Evolutionary conservation across 1,140 invertebrate genomes (phyloP), one percentile per base, ranked within the genome.

Genomic region (Macrocentrus cingulum): DNA sequence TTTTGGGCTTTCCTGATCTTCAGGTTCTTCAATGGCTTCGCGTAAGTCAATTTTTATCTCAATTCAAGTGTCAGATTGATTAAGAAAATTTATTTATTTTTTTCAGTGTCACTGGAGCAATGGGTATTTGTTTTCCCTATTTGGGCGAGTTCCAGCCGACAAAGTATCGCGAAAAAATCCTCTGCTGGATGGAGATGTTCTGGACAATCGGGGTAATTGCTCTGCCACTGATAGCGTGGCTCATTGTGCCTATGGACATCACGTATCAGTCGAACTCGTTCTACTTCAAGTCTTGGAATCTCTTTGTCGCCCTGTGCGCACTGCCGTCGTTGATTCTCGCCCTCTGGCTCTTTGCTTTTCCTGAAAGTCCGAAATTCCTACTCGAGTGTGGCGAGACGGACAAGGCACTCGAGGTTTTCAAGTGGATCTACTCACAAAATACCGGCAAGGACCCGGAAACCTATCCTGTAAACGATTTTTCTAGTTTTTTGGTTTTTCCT

Each of bases 311-410:
- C 0, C 77, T 87, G 0, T 88, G 87, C 67, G 84, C 85, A 1
- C 63, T 88, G 1, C 87, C 87, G 0, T 87, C 72, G 9, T 32
- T 80, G 2, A 63, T 86, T 53, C 78, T 88, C 8, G 85, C 83
- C 16, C 77, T 87, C 22, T 91, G 83, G 82, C 80, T 92, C 1
- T 81, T 90, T 53, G 82, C 84, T 20, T 91, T 94, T 77, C 91
- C 91, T 2, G 91, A 94, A 75, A 93, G 90, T 72, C 91, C 91
- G 1, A 92, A 92, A 70, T 94, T 90, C 71, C 81, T 91, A 49
- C 82, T 93, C 62, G 87, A 89, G 66, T 87, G 85, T 70, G 88
- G 89, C 42, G 84, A 89, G 68, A 83, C 88, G 18, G 86, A 90
- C 11, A 87, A 87, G 32, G 87, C 90, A 3, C 75, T 91, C 0